Conservation (phyloP, 1,140 invertebrate species). For the Drosophila pseudoobscura region DNA sequence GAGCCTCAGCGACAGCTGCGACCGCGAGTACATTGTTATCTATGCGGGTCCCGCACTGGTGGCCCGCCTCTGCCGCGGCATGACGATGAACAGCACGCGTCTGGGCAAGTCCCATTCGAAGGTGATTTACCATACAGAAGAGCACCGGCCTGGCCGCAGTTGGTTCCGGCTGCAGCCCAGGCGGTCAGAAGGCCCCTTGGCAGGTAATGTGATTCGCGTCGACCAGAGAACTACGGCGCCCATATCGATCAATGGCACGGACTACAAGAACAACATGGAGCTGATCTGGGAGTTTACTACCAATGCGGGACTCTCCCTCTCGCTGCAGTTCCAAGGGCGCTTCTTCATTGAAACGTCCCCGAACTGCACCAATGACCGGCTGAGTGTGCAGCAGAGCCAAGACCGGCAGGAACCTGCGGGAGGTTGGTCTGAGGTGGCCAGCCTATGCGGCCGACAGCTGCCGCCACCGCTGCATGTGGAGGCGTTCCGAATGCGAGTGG, state of each 20-base stretch:
- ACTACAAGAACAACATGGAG: constrained; percentile 86
- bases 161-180: constrained; percentile 21
- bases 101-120: background rate
- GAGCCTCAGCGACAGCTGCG: constrained; percentile 60
- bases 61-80: constrained; percentile 46
- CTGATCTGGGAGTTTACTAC: constrained; percentile 89
- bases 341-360: constrained; percentile 89
- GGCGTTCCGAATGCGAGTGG: constrained; percentile 86
- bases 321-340: constrained; percentile 84
- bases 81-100: constrained; percentile 17
- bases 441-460: constrained; percentile 88
- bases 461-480: constrained; percentile 88
- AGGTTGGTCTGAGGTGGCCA: constrained; percentile 85
- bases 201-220: constrained; percentile 19
- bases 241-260: constrained; percentile 29
- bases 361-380: constrained; percentile 91
- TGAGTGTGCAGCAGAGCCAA: constrained; percentile 85
- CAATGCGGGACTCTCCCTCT: constrained; percentile 87
- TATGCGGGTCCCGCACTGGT: background rate
- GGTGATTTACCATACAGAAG: constrained; percentile 56
- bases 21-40: constrained; percentile 56
- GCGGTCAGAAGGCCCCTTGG: background rate
- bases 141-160: constrained; percentile 4
- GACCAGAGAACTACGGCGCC: background rate
- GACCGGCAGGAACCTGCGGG: constrained; percentile 54